A percentile compares a stretch with the other conserved stretches of the same genome.
These are phyloP conservation scores for Euzophera pinguis DNA, from an alignment of 2,888 invertebrate genomes.

Conservation along the genomic window DNA sequence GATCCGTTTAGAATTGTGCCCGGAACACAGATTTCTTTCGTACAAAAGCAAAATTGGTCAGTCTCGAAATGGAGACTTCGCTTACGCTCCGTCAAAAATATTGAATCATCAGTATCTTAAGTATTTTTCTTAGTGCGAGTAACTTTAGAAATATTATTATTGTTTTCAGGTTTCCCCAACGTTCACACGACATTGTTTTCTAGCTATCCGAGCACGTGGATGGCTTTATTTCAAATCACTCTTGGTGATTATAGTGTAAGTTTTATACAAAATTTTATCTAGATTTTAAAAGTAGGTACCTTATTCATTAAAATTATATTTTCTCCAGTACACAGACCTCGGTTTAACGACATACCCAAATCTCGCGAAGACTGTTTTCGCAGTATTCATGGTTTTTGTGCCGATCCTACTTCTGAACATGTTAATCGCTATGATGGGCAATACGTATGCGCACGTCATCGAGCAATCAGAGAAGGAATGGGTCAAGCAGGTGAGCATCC, in stretches of 20 bases:
- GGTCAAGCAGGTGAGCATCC: slow-evolving; percentile 88
- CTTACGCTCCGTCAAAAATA: too few species aligned
- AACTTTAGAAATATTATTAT: too few species aligned
- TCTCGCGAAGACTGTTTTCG: slow-evolving; percentile 96
- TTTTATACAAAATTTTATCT: slow-evolving; percentile 19
- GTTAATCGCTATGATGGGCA: slow-evolving; percentile 99
- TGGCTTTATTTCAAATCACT: slow-evolving; percentile 98
- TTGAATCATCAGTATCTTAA: too few species aligned
- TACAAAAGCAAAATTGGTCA: too few species aligned
- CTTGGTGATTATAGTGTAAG: slow-evolving; percentile 98
- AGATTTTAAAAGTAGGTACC: background rate
- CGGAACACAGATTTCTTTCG: too few species aligned
- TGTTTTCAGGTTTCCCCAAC: slow-evolving; percentile 84
- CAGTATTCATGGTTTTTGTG: slow-evolving; percentile 98
- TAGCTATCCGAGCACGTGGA: slow-evolving; percentile 95
- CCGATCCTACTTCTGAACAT: slow-evolving; percentile 97
- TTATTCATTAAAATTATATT: background rate
- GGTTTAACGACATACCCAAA: slow-evolving; percentile 94
- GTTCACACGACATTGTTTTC: slow-evolving; percentile 89
- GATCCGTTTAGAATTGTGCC: too few species aligned
- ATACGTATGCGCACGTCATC: slow-evolving; percentile 98
- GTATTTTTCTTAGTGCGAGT: too few species aligned
- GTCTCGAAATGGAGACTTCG: too few species aligned
- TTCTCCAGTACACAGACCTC: slow-evolving; percentile 93
- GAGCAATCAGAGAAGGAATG: slow-evolving; percentile 99